phyloP scores from a whole-genome alignment of 2,888 invertebrate genomes.

The Meiosimyza platycephala region DNA sequence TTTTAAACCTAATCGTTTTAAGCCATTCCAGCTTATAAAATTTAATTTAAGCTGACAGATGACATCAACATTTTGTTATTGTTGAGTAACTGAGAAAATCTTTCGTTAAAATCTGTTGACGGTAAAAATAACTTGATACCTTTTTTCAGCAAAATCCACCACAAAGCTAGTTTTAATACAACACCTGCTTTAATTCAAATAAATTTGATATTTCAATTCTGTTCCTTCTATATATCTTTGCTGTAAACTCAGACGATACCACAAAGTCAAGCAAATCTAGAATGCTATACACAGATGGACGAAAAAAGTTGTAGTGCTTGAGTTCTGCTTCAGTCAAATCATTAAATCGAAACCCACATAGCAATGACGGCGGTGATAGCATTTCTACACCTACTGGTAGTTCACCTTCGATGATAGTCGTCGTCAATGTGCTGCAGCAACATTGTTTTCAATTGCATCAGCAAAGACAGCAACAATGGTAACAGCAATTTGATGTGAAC shows the following conservation, averaged over 20 bases:
- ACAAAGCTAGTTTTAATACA: too few relatives aligned
- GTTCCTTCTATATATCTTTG: slow-evolving; percentile 23
- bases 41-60: too few relatives aligned
- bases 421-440: slow-evolving; percentile 43
- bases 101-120: too few relatives aligned
- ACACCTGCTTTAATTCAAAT: too few relatives aligned
- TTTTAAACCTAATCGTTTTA: too few relatives aligned
- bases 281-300: slow-evolving; percentile 51
- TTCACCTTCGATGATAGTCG: slow-evolving; percentile 43
- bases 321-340: slow-evolving; percentile 56
- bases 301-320: slow-evolving; percentile 57
- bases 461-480: slow-evolving; percentile 45
- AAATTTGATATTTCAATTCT: background rate
- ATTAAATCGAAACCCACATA: slow-evolving; percentile 41
- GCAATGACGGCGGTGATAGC: background rate
- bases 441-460: slow-evolving; percentile 42
- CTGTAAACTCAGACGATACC: background rate
- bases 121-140: too few relatives aligned
- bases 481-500: slow-evolving; percentile 47
- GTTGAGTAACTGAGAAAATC: too few relatives aligned
- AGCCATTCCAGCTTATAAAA: too few relatives aligned
- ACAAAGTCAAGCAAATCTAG: slow-evolving; percentile 45
- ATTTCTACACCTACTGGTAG: background rate
- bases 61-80: too few relatives aligned
- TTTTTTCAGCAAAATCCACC: too few relatives aligned